These are phyloP conservation scores for Geococcyx californianus DNA, from an alignment of 2,113 vertebrate species.

Conservation along the genomic window DNA sequence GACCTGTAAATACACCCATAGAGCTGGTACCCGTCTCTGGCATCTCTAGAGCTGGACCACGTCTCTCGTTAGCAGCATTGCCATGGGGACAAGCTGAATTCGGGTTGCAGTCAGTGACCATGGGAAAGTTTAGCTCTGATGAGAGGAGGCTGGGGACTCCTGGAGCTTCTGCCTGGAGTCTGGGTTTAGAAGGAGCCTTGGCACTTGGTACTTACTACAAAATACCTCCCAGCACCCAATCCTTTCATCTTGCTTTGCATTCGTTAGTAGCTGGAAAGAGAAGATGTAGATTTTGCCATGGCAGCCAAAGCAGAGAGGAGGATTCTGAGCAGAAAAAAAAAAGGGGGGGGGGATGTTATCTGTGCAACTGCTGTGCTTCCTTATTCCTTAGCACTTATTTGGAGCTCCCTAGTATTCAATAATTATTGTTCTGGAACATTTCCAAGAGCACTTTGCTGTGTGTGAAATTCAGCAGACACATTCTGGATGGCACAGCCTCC, in stretches of 20 bases:
- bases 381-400: constrained; percentile 47
- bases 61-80: not conserved
- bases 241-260: not conserved
- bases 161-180: not conserved
- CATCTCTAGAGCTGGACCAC: not conserved
- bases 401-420: not conserved
- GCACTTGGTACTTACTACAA: not conserved
- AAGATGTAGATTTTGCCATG: not conserved
- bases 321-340: not conserved
- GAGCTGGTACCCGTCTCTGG: not conserved
- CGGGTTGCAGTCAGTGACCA: fast-evolving
- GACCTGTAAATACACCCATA: not conserved
- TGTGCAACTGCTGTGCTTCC: not conserved
- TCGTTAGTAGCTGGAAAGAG: not conserved
- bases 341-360: not conserved
- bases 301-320: not conserved
- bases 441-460: constrained; percentile 17
- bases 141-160: not conserved
- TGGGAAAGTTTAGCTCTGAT: not conserved
- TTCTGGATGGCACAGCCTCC: not conserved
- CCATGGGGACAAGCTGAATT: not conserved
- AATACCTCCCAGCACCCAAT: not conserved
- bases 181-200: not conserved
- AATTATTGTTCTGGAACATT: constrained; percentile 30
- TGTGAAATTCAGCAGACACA: constrained; percentile 45